These are phyloP conservation scores for Lepisosteus osseus DNA, from an alignment of 2,113 vertebrate genomes.

Conservation along the genomic window DNA sequence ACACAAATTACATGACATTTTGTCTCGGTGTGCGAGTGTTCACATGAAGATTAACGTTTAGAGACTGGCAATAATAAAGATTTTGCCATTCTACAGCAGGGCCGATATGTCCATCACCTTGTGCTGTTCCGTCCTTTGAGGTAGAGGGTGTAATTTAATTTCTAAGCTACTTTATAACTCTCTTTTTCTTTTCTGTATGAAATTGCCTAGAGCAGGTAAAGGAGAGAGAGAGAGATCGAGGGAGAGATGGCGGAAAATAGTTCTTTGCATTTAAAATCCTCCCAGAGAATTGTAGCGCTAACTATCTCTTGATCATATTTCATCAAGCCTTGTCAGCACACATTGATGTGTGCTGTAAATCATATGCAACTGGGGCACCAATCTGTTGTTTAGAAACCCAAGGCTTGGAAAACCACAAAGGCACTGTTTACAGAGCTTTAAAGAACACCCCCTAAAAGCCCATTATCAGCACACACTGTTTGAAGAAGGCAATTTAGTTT, in stretches of 20 bases:
- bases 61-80: too few relatives aligned
- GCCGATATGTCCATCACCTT: too few relatives aligned
- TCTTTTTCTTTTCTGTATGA: slow-evolving; percentile 1
- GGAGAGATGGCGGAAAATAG: neutral
- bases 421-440: slow-evolving; percentile 18
- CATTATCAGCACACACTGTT: slow-evolving; percentile 13
- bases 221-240: neutral
- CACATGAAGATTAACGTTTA: too few relatives aligned
- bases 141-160: neutral
- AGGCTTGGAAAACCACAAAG: slow-evolving; percentile 4
- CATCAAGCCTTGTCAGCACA: slow-evolving; percentile 34
- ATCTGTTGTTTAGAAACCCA: slow-evolving; percentile 21
- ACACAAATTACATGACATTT: too few relatives aligned
- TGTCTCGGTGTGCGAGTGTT: too few relatives aligned
- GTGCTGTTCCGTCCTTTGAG: too few relatives aligned
- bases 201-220: slow-evolving; percentile 14
- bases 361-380: slow-evolving; percentile 38
- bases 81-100: too few relatives aligned
- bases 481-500: slow-evolving; percentile 4
- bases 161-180: neutral
- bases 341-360: slow-evolving; percentile 27
- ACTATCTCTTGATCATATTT: slow-evolving; percentile 37
- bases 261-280: neutral
- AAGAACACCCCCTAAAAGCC: slow-evolving; percentile 9
- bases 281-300: slow-evolving; percentile 11